A percentile compares a stretch with the other conserved stretches of the same genome.
These are phyloP conservation scores for Trachymyrmex septentrionalis DNA, from an alignment of 1,140 invertebrate species.

Conservation along the genomic window DNA sequence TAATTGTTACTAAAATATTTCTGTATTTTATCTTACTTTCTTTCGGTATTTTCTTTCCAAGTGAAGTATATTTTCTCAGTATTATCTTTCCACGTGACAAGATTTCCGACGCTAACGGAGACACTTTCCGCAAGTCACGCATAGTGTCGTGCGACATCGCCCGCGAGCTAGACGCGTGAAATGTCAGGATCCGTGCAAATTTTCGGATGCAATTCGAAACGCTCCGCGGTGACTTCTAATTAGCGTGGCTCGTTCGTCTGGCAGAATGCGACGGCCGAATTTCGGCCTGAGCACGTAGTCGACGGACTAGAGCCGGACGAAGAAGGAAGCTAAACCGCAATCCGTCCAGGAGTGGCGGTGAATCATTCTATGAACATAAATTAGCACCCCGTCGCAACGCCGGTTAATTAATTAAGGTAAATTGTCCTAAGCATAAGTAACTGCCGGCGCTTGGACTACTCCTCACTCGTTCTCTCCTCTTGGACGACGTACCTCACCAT, in stretches of 20 bases:
- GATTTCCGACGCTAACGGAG: not conserved
- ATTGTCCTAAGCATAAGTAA: slow-evolving; percentile 85
- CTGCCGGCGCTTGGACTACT: slow-evolving; percentile 76
- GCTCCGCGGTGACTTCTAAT: slow-evolving; percentile 67
- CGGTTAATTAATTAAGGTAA: slow-evolving; percentile 85
- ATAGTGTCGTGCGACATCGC: not conserved
- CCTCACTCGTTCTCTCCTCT: slow-evolving; percentile 16
- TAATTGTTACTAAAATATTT: not conserved
- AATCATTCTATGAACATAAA: slow-evolving; percentile 85
- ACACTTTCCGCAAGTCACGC: not conserved
- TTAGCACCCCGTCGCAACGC: slow-evolving; percentile 82
- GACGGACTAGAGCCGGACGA: slow-evolving; percentile 25
- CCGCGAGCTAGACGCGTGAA: not conserved
- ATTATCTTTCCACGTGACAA: slow-evolving; percentile 33
- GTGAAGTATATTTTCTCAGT: not conserved
- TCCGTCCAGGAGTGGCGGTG: slow-evolving; percentile 73
- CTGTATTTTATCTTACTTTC: not conserved
- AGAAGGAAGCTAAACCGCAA: slow-evolving; percentile 57
- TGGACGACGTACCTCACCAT: not conserved
- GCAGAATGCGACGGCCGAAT: slow-evolving; percentile 52
- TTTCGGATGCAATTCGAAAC: slow-evolving; percentile 63
- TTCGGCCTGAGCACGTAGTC: slow-evolving; percentile 22
- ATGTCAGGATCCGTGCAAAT: slow-evolving; percentile 18
- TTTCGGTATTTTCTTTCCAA: not conserved
- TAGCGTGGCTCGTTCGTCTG: slow-evolving; percentile 62